Base-by-base conservation (phyloP, 2,113 vertebrate genomes). In the Scopus umbretta region DNA sequence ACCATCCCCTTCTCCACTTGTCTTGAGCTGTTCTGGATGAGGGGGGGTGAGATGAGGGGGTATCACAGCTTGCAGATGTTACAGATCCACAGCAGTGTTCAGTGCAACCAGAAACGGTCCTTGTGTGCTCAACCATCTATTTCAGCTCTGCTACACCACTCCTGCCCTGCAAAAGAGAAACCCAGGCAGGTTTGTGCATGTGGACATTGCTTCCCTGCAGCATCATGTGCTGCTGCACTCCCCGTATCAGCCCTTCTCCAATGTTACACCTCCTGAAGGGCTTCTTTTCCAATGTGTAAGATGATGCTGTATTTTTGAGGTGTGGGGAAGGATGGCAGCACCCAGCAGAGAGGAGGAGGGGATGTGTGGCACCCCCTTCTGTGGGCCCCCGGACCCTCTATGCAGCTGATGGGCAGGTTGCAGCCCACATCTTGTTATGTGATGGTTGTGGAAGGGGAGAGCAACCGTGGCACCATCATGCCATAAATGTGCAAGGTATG, bases 381-480 rank as follows among this genome's bases (percentile, higher is more conserved):
- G n/a, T 30, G 38, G 32, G 43, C 7, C 6, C 30, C 17, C 5
- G 1, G 22, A 20, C 6, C 13, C 26, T 8, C 45, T 27, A 38
- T 50, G 56, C 53, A 66, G 58, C 71, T 66, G 50, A 53, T 11
- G 53, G 50, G 10, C 30, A 13, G 16, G 32, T 50, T 72, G n/a
- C 55, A 81, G 47, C 43, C 27, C 1, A 0, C 3, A 5, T 47
- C 55, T 84, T 84, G 27, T 32, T 45, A 67, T 2, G 5, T 8
- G 47, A 36, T 3, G 2, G 23, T 4, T 67, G 29, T 75, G 16
- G 26, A 80, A 86, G 21, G 26, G 30, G 32, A 84, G 65, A 84
- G 42, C 1, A 7, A 43, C 59, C 2, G 0, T 4, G 27, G 49
- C 34, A 61, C 36, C 56, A n/a, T 45, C 1, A 0, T 78, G 34